Base-by-base conservation (phyloP, 2,888 invertebrate genomes). In the Sepioteuthis lessoniana region DNA sequence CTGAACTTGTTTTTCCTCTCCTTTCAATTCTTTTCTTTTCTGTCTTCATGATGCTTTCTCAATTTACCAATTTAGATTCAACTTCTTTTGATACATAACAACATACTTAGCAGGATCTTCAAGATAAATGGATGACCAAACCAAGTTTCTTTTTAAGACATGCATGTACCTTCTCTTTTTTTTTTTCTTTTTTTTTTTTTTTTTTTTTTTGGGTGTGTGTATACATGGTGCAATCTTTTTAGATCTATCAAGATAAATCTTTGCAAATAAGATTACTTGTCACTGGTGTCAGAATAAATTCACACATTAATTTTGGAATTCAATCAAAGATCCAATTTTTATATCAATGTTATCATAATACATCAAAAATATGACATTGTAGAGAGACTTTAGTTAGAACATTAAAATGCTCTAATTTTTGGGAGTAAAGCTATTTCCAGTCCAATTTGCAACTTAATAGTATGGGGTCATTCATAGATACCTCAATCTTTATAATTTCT, bases 1-100 rank as follows among this genome's bases (percentile, higher is more conserved):
- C 10, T 76, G 31, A n/a, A 31, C 7, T 42, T 42, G 42, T 76
- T 31, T 31, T 31, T 76, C 28, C n/a, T 76, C n/a, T 76, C 31
- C n/a, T n/a, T 76, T 7, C 31, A 76, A n/a, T 76, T 76, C 76
- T n/a, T 76, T 76, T 76, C 76, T 76, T 76, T 76, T 76, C 31
- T 76, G 76, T 76, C 76, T 76, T 76, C 31, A 76, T 76, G 31
- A 31, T 76, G 76, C 76, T 76, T 76, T n/a, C 60, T 21, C 60
- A 60, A 50, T 50, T 50, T 50, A 55, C 55, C 55, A 55, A 76
- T 76, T 76, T 76, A 76, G 76, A 28, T 76, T 76, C 13, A 76
- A 76, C n/a, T 76, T 35, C 76, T 76, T 35, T 76, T 76, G n/a
- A 76, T 76, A 76, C n/a, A n/a, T n/a, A 76, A 76, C 76, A 76